Percentiles rank a stretch among this genome's conserved stretches.
phyloP scores from a whole-genome alignment of 2,113 vertebrate genomes.

The Willisornis vidua region DNA sequence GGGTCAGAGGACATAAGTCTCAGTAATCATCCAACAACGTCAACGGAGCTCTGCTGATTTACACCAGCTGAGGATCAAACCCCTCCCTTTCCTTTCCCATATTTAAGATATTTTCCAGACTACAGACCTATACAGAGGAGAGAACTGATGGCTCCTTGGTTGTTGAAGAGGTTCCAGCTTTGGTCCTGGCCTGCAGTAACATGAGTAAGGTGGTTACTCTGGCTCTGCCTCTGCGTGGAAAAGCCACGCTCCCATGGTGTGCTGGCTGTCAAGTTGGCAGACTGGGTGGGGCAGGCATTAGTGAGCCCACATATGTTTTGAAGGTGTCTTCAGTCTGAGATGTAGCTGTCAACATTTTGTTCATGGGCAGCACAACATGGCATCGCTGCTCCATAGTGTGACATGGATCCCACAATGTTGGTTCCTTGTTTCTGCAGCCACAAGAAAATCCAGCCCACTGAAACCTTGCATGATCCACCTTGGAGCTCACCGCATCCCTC shows the following conservation, averaged over 20 bases:
- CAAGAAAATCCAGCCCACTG: neutral
- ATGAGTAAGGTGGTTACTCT: neutral
- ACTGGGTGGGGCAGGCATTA: neutral
- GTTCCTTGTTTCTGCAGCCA: neutral
- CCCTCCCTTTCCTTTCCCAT: slow-evolving; percentile 56
- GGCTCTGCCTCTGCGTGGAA: neutral
- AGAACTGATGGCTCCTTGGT: slow-evolving; percentile 18
- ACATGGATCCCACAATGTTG: accelerated
- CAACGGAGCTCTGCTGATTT: slow-evolving; percentile 32
- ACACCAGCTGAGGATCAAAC: slow-evolving; percentile 61
- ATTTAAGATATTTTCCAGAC: slow-evolving; percentile 61
- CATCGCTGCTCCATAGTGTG: accelerated
- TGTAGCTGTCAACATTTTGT: neutral
- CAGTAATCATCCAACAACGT: slow-evolving; percentile 50
- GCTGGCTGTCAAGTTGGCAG: neutral
- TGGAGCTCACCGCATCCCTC: neutral
- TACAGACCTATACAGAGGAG: slow-evolving; percentile 7
- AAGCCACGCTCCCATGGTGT: accelerated
- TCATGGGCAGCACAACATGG: accelerated
- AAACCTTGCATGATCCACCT: neutral
- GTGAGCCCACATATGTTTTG: neutral
- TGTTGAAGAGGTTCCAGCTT: slow-evolving; percentile 37
- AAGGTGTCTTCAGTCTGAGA: neutral
- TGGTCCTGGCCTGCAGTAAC: neutral
- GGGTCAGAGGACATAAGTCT: slow-evolving; percentile 64